Percentiles rank a stretch among this genome's conserved stretches.
These are phyloP conservation scores for Panagrolaimus sp. DNA, from an alignment of 1,140 invertebrate species.

Conservation along the genomic window DNA sequence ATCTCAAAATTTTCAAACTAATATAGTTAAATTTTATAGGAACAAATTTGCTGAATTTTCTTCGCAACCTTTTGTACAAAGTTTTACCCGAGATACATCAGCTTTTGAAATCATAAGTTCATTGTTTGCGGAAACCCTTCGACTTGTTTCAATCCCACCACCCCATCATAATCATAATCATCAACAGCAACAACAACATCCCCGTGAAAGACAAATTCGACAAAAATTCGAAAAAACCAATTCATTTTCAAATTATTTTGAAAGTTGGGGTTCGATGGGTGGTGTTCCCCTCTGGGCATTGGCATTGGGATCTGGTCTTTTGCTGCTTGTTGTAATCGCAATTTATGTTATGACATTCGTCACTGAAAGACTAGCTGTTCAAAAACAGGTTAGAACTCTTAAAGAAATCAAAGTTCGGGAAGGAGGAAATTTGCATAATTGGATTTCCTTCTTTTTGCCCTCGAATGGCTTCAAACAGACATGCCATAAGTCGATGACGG, in stretches of 20 bases:
- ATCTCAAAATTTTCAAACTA: neutral
- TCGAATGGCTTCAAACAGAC: too few species aligned
- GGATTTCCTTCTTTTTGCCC: too few species aligned
- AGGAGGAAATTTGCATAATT: too few species aligned
- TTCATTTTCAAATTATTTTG: neutral
- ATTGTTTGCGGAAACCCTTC: neutral
- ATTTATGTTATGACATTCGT: neutral
- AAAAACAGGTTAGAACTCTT: neutral
- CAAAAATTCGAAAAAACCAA: neutral
- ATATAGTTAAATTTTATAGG: neutral
- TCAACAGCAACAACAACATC: too few species aligned
- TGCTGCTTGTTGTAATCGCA: neutral
- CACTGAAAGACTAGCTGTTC: neutral
- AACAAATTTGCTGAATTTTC: slow-evolving; percentile 2
- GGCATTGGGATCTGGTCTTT: neutral
- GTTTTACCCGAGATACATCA: neutral
- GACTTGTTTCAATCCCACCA: neutral
- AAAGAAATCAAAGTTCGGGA: too few species aligned
- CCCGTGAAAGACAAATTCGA: neutral
- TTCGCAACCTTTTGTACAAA: neutral
- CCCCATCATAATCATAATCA: neutral
- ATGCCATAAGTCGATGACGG: too few species aligned
- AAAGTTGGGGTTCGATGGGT: neutral
- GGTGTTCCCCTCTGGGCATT: neutral
- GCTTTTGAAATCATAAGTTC: neutral